Percentiles rank a stretch among this genome's conserved stretches.
phyloP scores from a whole-genome alignment of 1,140 invertebrate species.

The Sarcophaga bullata region DNA sequence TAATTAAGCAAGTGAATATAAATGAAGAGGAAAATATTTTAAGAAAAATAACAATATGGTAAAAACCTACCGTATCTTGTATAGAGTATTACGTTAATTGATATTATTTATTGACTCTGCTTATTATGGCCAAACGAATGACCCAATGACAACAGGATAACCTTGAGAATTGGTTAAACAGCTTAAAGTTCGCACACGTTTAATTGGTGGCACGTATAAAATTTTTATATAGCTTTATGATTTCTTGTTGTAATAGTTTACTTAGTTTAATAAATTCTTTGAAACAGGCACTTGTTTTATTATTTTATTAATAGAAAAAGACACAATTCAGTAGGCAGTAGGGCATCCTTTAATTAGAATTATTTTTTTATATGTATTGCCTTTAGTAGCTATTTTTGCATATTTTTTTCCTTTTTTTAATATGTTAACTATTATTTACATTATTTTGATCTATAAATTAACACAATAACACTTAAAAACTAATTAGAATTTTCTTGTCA shows the following conservation, averaged over 20 bases:
- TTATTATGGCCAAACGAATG: neutral
- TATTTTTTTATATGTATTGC: neutral
- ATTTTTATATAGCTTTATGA: neutral
- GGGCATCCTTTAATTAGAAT: neutral
- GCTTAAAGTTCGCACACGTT: neutral
- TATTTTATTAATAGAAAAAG: neutral
- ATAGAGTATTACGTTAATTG: too few species aligned
- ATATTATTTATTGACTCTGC: too few species aligned
- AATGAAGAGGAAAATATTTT: too few species aligned
- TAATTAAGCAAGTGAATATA: too few species aligned
- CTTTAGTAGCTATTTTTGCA: neutral
- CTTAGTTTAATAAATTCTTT: too few species aligned
- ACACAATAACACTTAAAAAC: neutral
- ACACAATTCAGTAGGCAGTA: neutral
- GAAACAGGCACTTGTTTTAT: neutral
- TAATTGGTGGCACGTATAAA: neutral
- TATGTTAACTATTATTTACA: neutral
- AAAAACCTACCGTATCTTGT: too few species aligned
- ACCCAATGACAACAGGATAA: neutral
- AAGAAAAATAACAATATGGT: too few species aligned
- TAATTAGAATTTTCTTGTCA: neutral
- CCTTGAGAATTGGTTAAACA: neutral
- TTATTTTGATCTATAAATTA: neutral
- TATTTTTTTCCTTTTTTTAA: neutral
- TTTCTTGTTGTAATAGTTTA: neutral